Conservation (phyloP, 2,888 invertebrate species). For the Ormia ochracea region DNA sequence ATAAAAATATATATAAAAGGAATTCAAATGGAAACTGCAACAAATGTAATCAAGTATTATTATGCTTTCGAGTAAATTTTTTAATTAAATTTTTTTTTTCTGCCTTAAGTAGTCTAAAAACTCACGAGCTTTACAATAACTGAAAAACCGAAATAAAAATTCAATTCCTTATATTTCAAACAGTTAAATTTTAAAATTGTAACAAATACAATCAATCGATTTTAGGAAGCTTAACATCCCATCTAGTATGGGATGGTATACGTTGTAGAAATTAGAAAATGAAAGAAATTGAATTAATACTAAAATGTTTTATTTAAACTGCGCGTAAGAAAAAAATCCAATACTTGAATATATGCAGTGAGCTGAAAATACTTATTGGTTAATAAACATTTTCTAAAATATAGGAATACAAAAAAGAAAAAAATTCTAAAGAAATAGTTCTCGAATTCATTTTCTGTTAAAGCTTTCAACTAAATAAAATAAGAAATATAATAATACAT, state of each 20-base stretch:
- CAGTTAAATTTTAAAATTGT: background rate
- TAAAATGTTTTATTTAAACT: too few relatives aligned
- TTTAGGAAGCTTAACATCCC: background rate
- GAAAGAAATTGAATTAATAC: background rate
- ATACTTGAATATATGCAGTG: too few relatives aligned
- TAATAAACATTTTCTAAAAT: too few relatives aligned
- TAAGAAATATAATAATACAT: too few relatives aligned
- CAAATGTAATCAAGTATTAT: background rate
- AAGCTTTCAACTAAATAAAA: too few relatives aligned
- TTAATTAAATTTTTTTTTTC: constrained; percentile 6
- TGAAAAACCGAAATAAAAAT: constrained; percentile 10
- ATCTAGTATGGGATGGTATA: background rate
- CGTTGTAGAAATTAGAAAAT: background rate
- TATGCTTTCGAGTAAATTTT: background rate
- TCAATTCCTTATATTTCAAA: constrained; percentile 17
- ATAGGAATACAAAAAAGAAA: too few relatives aligned
- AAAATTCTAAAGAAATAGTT: too few relatives aligned
- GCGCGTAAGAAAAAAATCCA: too few relatives aligned
- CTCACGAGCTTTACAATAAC: constrained; percentile 51
- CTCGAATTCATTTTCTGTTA: too few relatives aligned
- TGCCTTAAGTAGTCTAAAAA: constrained; percentile 29
- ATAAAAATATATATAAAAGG: constrained; percentile 10
- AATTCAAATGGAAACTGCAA: constrained; percentile 14
- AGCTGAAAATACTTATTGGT: too few relatives aligned
- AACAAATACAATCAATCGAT: background rate